Base-by-base conservation (phyloP, 1,140 invertebrate species). In the Tachypleus tridentatus region DNA sequence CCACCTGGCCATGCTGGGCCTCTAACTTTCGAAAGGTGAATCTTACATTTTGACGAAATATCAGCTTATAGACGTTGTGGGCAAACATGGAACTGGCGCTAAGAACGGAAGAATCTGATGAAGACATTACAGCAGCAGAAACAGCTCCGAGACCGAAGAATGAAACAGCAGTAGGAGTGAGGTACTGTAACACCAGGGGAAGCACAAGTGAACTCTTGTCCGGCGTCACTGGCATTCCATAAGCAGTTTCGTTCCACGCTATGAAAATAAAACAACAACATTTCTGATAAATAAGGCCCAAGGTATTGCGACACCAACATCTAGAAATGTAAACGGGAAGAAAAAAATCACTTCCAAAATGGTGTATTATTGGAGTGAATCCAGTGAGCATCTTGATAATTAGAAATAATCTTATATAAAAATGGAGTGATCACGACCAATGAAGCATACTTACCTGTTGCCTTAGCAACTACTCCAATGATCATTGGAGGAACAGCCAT, bases 51-150 rank as follows among this genome's bases (percentile, higher is more conserved):
- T 94, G 92, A 69, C 93, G 81, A 79, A 98, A 95, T 74, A 97
- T 93, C 73, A 96, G 82, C 79, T 93, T 95, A 82, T 97, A 98
- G 66, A 98, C 89, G 77, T 98, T 98, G 74, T 93, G 85, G 62
- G 96, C 93, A 77, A 98, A 98, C 95, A 98, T 98, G 11, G 93
- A 96, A 67, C 91, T 91, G 3, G 96, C 95, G 11, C 93, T 96
- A 6, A 98, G 82, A 49, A 98, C 91, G 67, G 93, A 97, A 54
- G 95, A 98, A 76, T 98, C 96, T 0, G 95, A 94, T 4, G 95
- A 98, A 51, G 93, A 97, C 95, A 98, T 97, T 49, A 97, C 94
- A 8, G 95, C 94, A 4, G 95, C 95, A 1, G 93, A 97, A 4
- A 98, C 93, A n/a, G 96, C 95, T 0, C 96, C 96, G 65, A 98